Evolutionary conservation across 2,113 vertebrate genomes (phyloP).

Genomic region (Bubo blakistoni): DNA sequence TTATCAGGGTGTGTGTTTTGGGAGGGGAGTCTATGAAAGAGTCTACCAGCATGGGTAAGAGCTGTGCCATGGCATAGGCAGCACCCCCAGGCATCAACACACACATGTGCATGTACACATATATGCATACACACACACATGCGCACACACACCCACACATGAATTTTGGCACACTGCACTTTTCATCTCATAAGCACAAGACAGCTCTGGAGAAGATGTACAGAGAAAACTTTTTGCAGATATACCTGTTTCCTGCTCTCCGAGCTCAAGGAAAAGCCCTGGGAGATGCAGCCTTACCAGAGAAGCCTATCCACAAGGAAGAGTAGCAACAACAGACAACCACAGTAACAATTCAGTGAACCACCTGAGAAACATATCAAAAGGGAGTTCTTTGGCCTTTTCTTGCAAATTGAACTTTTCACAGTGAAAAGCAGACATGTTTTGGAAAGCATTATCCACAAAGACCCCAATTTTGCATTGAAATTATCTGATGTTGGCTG

Average conservation of each 20-base stretch:
- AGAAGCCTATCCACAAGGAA: neutral
- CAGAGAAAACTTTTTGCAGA: neutral
- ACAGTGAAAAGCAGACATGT: neutral
- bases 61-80: neutral
- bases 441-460: neutral
- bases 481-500: neutral
- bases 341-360: neutral
- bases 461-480: neutral
- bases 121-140: no score
- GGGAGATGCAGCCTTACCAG: neutral
- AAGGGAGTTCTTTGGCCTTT: neutral
- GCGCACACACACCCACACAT: no score
- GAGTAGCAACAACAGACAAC: no score
- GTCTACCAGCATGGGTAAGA: neutral
- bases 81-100: neutral
- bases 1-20: neutral
- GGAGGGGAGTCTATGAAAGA: no score
- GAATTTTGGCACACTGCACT: neutral
- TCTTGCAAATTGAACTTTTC: neutral
- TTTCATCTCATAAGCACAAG: neutral
- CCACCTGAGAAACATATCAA: neutral
- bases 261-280: neutral
- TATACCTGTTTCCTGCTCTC: neutral
- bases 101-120: rapidly evolving
- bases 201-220: neutral